Evolutionary conservation across 2,797 vertebrate genomes (phyloP).

Genomic region (Poeciliopsis paucimaculata): DNA sequence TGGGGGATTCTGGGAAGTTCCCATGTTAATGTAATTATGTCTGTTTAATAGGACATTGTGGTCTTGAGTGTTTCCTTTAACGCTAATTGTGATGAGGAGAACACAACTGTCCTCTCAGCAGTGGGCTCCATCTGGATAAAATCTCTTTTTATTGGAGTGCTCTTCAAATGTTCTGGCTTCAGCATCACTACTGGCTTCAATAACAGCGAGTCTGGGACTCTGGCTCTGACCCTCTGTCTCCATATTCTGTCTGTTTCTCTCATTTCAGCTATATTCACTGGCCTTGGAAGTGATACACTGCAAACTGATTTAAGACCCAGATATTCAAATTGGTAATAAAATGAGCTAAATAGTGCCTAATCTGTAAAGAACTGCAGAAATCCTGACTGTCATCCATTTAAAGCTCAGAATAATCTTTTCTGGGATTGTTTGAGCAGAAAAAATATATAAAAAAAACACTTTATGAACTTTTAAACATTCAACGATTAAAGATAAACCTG

Average conservation of each 20-base stretch:
- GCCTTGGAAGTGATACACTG: slow-evolving; percentile 9
- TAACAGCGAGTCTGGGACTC: slow-evolving; percentile 75
- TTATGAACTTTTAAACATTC: neutral
- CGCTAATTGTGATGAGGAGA: slow-evolving; percentile 70
- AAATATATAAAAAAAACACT: neutral
- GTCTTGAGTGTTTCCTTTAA: slow-evolving; percentile 58
- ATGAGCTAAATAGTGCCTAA: neutral
- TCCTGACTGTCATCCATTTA: neutral
- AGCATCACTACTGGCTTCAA: slow-evolving; percentile 57
- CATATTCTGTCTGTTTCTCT: slow-evolving; percentile 56
- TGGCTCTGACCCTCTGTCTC: slow-evolving; percentile 55
- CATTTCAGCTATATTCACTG: slow-evolving; percentile 23
- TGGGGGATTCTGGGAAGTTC: slow-evolving; percentile 68
- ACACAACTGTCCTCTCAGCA: slow-evolving; percentile 46
- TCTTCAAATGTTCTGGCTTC: slow-evolving; percentile 55
- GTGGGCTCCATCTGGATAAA: slow-evolving; percentile 69
- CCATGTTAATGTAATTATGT: slow-evolving; percentile 71
- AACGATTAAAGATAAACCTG: neutral
- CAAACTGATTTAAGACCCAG: slow-evolving; percentile 2
- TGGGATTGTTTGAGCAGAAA: neutral
- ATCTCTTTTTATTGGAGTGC: slow-evolving; percentile 63
- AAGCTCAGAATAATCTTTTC: neutral
- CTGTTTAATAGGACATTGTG: slow-evolving; percentile 61
- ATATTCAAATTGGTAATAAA: slow-evolving; percentile 2
- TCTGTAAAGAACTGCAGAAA: neutral